These are phyloP conservation scores for Nematolebias whitei DNA, from an alignment of 2,113 vertebrate species.

Conservation along the genomic window DNA sequence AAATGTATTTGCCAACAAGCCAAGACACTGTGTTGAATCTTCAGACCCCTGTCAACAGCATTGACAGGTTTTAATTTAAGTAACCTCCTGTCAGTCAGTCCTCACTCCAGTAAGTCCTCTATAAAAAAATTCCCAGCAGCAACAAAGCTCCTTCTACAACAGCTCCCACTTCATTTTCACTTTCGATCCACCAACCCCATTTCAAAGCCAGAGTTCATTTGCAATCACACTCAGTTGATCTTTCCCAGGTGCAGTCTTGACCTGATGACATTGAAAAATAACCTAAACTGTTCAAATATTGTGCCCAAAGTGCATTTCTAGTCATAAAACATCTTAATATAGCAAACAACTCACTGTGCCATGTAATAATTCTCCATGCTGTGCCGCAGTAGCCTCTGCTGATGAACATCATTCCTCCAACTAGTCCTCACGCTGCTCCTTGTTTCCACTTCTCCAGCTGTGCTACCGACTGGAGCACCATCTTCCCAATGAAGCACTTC, in stretches of 20 bases:
- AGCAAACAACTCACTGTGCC: not conserved
- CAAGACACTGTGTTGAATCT: not conserved
- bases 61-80: slow-evolving; percentile 1
- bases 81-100: not conserved
- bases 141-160: not conserved
- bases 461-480: not conserved
- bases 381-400: not conserved
- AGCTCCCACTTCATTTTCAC: not conserved
- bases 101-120: slow-evolving; percentile 1
- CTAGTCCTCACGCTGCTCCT: slow-evolving; percentile 1
- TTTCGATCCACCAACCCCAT: not conserved
- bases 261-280: not conserved
- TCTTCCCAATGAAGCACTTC: slow-evolving; percentile 14
- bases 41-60: not conserved
- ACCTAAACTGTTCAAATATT: not conserved
- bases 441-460: slow-evolving; percentile 20
- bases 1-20: not conserved
- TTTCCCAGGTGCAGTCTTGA: not conserved
- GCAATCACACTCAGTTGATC: not conserved
- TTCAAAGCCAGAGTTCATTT: not conserved
- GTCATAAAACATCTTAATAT: not conserved
- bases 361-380: not conserved
- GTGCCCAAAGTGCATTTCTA: not conserved
- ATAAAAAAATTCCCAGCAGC: not conserved
- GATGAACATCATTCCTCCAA: slow-evolving; percentile 1